A percentile compares a stretch with the other conserved stretches of the same genome.
Conservation (phyloP, 2,797 vertebrate genomes). For the Parauchenoglanis ngamensis region DNA sequence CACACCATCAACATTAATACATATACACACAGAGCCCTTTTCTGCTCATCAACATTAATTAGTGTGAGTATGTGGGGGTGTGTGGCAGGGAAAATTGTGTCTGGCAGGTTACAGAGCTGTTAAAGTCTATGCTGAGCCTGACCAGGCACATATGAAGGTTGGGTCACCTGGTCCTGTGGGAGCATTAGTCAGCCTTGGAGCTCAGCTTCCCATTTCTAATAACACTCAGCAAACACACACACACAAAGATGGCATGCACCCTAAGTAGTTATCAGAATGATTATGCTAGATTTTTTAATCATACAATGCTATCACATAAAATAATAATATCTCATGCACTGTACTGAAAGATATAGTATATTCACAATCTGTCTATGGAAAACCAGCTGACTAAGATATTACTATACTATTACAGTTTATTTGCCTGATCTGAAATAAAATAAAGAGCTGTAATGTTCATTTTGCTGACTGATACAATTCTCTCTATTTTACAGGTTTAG, state of each 20-base stretch:
- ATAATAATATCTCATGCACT: neutral
- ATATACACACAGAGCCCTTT: constrained; percentile 8
- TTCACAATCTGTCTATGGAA: neutral
- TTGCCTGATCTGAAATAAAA: neutral
- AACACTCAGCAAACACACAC: constrained; percentile 21
- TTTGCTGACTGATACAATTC: neutral
- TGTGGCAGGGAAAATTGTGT: constrained; percentile 31
- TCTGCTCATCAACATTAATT: constrained; percentile 46
- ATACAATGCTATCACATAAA: neutral
- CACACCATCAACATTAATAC: constrained; percentile 10
- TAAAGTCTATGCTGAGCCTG: constrained; percentile 34
- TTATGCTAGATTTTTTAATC: neutral
- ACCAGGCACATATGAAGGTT: constrained; percentile 46
- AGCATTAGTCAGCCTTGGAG: constrained; percentile 15
- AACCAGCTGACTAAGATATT: neutral
- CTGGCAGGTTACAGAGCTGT: constrained; percentile 17
- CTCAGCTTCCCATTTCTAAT: constrained; percentile 17
- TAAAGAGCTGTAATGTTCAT: neutral
- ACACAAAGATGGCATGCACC: neutral
- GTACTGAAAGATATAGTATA: neutral
- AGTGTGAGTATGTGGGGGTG: neutral
- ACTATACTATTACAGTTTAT: neutral
- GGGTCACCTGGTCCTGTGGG: constrained; percentile 36
- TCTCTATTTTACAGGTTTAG: neutral
- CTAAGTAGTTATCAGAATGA: neutral